phyloP scores from a whole-genome alignment of 2,797 vertebrate species.

The Crax fasciolata region DNA sequence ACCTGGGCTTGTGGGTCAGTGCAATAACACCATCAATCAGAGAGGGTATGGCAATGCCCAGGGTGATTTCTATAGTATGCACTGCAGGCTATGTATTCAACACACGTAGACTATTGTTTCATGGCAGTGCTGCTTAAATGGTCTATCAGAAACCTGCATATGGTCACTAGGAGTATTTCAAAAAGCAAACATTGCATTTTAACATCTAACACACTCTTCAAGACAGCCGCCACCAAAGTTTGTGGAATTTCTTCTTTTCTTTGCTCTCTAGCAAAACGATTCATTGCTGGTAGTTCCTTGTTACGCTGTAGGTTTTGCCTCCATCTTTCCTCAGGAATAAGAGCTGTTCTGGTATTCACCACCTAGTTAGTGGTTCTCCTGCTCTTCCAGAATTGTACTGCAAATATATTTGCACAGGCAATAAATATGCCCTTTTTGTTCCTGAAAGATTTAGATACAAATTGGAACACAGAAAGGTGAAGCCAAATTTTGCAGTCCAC shows the following conservation, averaged over 20 bases:
- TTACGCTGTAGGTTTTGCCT: background rate
- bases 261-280: background rate
- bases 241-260: background rate
- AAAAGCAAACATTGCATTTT: background rate
- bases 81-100: background rate
- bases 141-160: background rate
- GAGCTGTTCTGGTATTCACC: background rate
- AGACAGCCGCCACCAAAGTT: background rate
- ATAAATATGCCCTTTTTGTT: background rate
- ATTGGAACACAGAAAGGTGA: background rate
- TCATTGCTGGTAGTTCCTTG: background rate
- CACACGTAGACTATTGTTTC: background rate
- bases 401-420: background rate
- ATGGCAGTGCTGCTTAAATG: background rate
- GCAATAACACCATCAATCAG: background rate
- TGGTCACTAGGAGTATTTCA: background rate
- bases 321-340: background rate
- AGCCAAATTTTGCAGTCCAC: background rate
- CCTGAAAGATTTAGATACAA: background rate
- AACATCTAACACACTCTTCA: background rate
- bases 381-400: background rate
- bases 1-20: background rate
- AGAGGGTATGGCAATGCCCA: background rate
- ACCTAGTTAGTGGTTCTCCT: background rate
- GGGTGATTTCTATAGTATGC: background rate